A percentile compares a stretch with the other conserved stretches of the same genome.
phyloP scores from a whole-genome alignment of 2,888 invertebrate genomes.

The Drosophila pegasa region DNA sequence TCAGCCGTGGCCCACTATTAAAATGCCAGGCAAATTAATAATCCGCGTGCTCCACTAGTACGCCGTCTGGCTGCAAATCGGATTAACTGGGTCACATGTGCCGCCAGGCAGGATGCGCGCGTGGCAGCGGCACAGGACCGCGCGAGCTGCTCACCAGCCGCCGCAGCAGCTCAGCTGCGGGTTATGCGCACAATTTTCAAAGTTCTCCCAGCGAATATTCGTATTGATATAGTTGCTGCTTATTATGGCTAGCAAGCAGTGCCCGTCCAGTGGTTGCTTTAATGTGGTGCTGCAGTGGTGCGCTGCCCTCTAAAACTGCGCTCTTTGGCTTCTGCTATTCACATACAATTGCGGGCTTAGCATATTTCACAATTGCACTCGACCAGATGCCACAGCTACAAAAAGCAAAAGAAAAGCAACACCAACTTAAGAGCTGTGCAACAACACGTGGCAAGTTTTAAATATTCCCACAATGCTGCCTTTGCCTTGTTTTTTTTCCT shows the following conservation, averaged over 20 bases:
- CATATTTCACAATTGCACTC: slow-evolving; percentile 40
- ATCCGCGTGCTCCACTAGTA: slow-evolving; percentile 40
- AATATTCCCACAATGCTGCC: slow-evolving; percentile 64
- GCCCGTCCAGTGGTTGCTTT: slow-evolving; percentile 26
- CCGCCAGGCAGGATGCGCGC: slow-evolving; percentile 23
- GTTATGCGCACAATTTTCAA: slow-evolving; percentile 33
- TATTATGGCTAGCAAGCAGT: slow-evolving; percentile 22
- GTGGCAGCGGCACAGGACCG: slow-evolving; percentile 29
- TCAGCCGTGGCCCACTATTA: slow-evolving; percentile 50
- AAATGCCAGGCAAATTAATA: slow-evolving; percentile 72
- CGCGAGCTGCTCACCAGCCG: slow-evolving; percentile 30
- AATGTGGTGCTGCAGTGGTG: slow-evolving; percentile 10
- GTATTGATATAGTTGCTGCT: slow-evolving; percentile 29
- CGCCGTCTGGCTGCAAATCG: slow-evolving; percentile 42
- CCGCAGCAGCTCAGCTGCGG: slow-evolving; percentile 44
- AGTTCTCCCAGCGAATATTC: slow-evolving; percentile 25
- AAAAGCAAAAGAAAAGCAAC: slow-evolving; percentile 9
- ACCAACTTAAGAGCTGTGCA: slow-evolving; percentile 11
- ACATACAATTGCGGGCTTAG: slow-evolving; percentile 49
- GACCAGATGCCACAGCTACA: slow-evolving; percentile 33
- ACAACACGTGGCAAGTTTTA: slow-evolving; percentile 57
- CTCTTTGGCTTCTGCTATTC: slow-evolving; percentile 15
- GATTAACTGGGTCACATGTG: slow-evolving; percentile 76
- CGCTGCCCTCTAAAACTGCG: slow-evolving; percentile 19
- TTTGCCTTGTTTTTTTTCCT: not conserved